Conservation (phyloP, 2,113 vertebrate species). For the Struthidea cinerea region DNA sequence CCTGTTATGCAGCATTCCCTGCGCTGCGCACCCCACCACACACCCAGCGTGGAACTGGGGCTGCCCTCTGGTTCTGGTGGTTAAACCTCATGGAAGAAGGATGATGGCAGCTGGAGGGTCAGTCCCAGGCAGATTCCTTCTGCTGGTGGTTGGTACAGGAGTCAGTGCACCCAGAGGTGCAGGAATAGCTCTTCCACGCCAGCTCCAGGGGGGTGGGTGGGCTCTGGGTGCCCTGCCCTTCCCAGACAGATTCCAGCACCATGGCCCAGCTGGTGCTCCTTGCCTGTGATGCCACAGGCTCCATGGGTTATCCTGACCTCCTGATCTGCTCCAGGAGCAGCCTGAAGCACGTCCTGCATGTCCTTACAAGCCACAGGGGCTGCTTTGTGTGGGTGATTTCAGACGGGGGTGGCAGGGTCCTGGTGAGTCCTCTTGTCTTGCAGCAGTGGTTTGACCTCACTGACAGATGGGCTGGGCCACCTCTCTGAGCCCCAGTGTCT, state of each 20-base stretch:
- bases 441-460: background rate
- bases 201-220: background rate
- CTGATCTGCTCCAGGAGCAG: background rate
- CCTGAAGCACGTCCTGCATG: background rate
- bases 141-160: background rate
- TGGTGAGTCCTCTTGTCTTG: background rate
- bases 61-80: background rate
- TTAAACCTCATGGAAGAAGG: background rate
- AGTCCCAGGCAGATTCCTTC: background rate
- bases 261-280: background rate
- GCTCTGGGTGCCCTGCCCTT: background rate
- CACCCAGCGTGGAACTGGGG: background rate
- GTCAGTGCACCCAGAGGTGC: background rate
- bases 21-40: background rate
- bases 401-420: background rate
- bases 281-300: background rate
- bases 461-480: background rate
- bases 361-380: background rate
- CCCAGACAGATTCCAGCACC: background rate
- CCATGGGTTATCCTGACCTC: background rate
- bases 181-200: background rate
- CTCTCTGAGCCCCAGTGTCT: background rate
- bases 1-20: background rate
- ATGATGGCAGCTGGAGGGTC: background rate
- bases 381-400: background rate